Percentiles rank a stretch among this genome's conserved stretches.
Conservation (phyloP, 1,140 invertebrate species). For the Armadillidium nasatum region DNA sequence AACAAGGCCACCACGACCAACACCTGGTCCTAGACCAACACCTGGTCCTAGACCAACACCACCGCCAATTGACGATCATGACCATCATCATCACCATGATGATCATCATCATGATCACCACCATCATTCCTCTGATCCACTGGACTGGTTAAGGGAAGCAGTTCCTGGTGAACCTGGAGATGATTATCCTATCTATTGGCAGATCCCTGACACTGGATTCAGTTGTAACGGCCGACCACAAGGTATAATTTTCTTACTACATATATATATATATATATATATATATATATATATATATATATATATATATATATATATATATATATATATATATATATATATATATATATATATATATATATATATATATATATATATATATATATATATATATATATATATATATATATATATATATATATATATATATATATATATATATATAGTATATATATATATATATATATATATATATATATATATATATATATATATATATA, state of each 20-base stretch:
- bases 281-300: too few relatives aligned
- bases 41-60: not conserved
- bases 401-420: not conserved
- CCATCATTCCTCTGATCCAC: constrained; percentile 35
- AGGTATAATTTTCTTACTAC: too few relatives aligned
- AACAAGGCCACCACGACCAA: not conserved
- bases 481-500: too few relatives aligned
- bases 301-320: too few relatives aligned
- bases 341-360: not conserved
- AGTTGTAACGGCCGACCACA: constrained; percentile 54
- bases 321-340: not conserved
- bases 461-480: too few relatives aligned
- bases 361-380: not conserved
- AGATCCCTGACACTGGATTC: constrained; percentile 62
- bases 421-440: not conserved
- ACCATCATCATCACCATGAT: constrained; percentile 26
- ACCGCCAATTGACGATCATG: constrained; percentile 4
- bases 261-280: too few relatives aligned
- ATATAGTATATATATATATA: not conserved
- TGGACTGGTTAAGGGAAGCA: constrained; percentile 57
- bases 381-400: not conserved
- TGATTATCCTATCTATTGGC: constrained; percentile 64
- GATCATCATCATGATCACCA: constrained; percentile 34
- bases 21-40: too few relatives aligned
- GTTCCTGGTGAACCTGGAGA: constrained; percentile 66